Evolutionary conservation across 2,113 vertebrate genomes (phyloP).

Genomic region (Apteryx owenii): DNA sequence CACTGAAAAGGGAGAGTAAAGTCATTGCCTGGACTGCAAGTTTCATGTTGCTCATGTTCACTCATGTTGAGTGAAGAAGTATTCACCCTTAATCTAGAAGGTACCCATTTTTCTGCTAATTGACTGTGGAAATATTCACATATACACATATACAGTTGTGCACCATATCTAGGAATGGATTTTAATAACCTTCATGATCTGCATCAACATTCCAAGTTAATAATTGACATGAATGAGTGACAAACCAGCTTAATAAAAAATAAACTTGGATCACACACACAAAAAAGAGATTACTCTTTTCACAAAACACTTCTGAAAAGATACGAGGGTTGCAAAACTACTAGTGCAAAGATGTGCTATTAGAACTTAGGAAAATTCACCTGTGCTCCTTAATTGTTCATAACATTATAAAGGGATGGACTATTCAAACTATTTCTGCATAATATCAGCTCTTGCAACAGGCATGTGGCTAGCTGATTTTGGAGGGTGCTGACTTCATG

Average conservation of each 20-base stretch:
- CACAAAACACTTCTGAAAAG: background rate
- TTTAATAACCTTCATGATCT: background rate
- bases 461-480: background rate
- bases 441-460: background rate
- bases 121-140: too few species aligned
- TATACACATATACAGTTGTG: too few species aligned
- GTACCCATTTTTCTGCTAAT: too few species aligned
- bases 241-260: background rate
- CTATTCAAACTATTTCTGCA: background rate
- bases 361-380: background rate
- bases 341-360: background rate
- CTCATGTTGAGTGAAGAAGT: background rate
- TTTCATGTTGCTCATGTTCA: background rate
- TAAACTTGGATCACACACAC: background rate
- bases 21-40: background rate
- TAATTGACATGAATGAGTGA: background rate
- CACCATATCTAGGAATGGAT: background rate
- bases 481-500: background rate
- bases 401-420: background rate
- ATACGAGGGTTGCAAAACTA: background rate
- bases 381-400: background rate
- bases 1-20: background rate
- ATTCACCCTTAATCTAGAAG: background rate
- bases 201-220: background rate
- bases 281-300: background rate